These are phyloP conservation scores for Syngnathus rostellatus DNA, from an alignment of 2,797 vertebrate genomes.

Conservation along the genomic window DNA sequence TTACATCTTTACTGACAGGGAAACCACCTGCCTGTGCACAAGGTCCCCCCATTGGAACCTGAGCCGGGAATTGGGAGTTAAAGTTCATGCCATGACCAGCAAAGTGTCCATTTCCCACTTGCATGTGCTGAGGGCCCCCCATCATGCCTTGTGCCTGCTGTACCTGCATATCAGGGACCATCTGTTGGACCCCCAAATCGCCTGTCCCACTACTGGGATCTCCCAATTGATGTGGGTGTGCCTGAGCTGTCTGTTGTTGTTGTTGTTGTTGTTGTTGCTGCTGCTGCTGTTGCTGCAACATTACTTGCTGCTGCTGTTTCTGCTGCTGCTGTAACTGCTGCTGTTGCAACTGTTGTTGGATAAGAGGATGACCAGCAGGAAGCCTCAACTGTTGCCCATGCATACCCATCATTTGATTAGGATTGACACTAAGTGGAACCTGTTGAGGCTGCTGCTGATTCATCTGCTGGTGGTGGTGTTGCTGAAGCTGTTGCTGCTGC, in stretches of 20 bases:
- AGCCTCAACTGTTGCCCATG: constrained; percentile 88
- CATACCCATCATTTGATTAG: constrained; percentile 85
- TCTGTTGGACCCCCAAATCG: constrained; percentile 79
- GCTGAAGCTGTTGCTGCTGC: constrained; percentile 69
- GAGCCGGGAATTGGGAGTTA: constrained; percentile 80
- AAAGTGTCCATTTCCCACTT: constrained; percentile 92
- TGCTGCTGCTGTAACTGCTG: constrained; percentile 67
- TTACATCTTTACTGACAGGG: constrained; percentile 93
- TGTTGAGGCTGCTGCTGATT: constrained; percentile 71
- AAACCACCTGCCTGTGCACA: constrained; percentile 86
- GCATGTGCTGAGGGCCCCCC: constrained; percentile 80
- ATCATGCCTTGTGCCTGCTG: constrained; percentile 84
- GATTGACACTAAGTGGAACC: constrained; percentile 79
- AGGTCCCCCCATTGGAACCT: constrained; percentile 77
- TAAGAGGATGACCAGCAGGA: constrained; percentile 77
- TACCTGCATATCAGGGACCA: constrained; percentile 88
- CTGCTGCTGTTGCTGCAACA: constrained; percentile 63
- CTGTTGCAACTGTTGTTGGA: constrained; percentile 83
- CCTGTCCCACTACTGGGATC: constrained; percentile 68
- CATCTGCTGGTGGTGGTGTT: constrained; percentile 70
- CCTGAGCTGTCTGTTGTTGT: constrained; percentile 68
- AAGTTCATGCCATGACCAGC: constrained; percentile 83
- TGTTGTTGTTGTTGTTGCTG: constrained; percentile 63
- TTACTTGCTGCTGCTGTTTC: constrained; percentile 55
- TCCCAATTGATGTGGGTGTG: constrained; percentile 76